Conservation (phyloP, 2,888 invertebrate genomes). For the Nezara viridula region DNA sequence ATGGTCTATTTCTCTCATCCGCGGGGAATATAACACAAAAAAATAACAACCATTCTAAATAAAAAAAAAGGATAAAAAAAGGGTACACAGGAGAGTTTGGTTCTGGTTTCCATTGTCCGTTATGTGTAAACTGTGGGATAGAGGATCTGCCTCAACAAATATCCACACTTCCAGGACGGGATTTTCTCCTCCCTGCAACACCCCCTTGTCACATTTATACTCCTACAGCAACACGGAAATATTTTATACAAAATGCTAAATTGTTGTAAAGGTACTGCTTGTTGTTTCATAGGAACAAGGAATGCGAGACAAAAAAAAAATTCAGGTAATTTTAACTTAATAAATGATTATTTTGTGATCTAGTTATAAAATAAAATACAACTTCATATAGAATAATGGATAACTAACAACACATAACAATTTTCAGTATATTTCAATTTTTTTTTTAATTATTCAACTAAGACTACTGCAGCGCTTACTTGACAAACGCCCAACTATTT, state of each 20-base stretch:
- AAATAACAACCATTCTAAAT: constrained; percentile 6
- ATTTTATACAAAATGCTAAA: constrained; percentile 4
- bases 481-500: too few relatives aligned
- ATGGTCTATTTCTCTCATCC: background rate
- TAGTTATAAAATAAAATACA: too few relatives aligned
- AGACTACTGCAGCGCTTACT: too few relatives aligned
- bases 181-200: background rate
- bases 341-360: too few relatives aligned
- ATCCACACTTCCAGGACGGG: constrained; percentile 3
- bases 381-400: too few relatives aligned
- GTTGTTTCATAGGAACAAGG: background rate
- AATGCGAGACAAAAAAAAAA: too few relatives aligned
- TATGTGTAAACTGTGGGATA: constrained; percentile 39
- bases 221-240: background rate
- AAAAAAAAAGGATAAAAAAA: background rate
- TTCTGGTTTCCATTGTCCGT: constrained; percentile 46
- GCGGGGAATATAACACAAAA: background rate
- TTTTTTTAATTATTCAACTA: too few relatives aligned
- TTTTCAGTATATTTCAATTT: too few relatives aligned
- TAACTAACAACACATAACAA: too few relatives aligned
- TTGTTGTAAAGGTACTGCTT: background rate
- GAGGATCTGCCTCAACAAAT: constrained; percentile 45
- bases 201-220: constrained; percentile 12
- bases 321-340: too few relatives aligned
- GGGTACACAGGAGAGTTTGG: background rate